Percentiles rank a stretch among this genome's conserved stretches.
phyloP scores from a whole-genome alignment of 2,113 vertebrate genomes.

The Lanius collurio region DNA sequence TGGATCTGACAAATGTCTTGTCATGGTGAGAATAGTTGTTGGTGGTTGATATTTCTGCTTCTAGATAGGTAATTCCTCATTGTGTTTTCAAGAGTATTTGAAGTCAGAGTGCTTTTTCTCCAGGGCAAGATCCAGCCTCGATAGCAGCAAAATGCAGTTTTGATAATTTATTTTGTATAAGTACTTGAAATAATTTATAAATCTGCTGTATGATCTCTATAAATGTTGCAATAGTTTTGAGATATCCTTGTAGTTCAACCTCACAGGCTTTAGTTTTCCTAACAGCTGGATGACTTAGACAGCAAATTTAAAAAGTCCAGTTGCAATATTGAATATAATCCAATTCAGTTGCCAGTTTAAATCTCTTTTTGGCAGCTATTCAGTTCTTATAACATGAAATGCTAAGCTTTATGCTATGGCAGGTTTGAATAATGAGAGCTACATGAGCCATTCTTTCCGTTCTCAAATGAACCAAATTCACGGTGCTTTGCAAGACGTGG shows the following conservation, averaged over 20 bases:
- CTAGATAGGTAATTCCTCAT: not conserved
- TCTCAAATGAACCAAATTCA: not conserved
- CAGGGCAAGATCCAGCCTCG: not conserved
- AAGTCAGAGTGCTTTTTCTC: not conserved
- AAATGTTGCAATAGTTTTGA: not conserved
- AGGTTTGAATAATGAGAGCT: not conserved
- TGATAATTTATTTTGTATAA: not conserved
- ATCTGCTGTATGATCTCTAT: not conserved
- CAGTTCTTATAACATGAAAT: not conserved
- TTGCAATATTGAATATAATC: not conserved
- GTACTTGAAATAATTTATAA: not conserved
- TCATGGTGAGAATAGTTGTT: not conserved
- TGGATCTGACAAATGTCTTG: not conserved
- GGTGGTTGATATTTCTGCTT: not conserved
- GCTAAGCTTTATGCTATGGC: not conserved
- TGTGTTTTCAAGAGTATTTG: not conserved
- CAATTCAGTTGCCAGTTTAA: slow-evolving; percentile 30
- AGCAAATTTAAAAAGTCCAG: not conserved
- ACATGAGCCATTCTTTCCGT: not conserved
- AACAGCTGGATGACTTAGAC: not conserved
- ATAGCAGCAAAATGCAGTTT: not conserved
- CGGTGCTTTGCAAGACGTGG: not conserved
- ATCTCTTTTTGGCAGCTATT: not conserved
- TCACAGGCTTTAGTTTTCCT: not conserved
- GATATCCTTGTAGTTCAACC: not conserved